Conservation (phyloP, 1,140 invertebrate species). For the Tribolium castaneum region DNA sequence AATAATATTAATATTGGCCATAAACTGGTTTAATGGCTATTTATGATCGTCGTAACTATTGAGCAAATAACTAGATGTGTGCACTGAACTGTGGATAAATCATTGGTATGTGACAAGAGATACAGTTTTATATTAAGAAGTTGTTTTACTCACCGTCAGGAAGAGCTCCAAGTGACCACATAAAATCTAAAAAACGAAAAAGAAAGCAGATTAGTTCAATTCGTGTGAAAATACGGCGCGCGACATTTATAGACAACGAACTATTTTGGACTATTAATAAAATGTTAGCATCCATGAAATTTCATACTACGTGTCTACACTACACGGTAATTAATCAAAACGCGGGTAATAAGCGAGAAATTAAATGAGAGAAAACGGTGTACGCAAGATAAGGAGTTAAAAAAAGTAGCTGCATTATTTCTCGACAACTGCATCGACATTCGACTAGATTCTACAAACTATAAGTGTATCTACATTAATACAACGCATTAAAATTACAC, state of each 20-base stretch:
- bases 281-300: constrained; percentile 63
- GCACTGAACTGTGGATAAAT: background rate
- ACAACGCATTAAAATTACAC: constrained; percentile 22
- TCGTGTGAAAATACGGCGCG: constrained; percentile 33
- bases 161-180: constrained; percentile 97
- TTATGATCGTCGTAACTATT: constrained; percentile 8
- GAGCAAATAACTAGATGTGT: constrained; percentile 11
- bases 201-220: constrained; percentile 57
- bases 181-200: constrained; percentile 92
- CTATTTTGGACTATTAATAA: constrained; percentile 62
- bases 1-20: constrained; percentile 23
- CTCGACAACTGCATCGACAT: constrained; percentile 53
- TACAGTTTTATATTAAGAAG: background rate
- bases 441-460: constrained; percentile 55
- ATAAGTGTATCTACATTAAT: constrained; percentile 31
- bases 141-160: constrained; percentile 87
- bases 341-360: constrained; percentile 38
- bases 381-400: constrained; percentile 26
- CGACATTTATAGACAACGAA: constrained; percentile 54
- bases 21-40: constrained; percentile 27
- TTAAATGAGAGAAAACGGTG: background rate
- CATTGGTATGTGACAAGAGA: background rate
- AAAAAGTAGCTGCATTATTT: constrained; percentile 36
- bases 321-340: constrained; percentile 47
- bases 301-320: constrained; percentile 61